Conservation (phyloP, 2,113 vertebrate genomes). For the Empidonax traillii region DNA sequence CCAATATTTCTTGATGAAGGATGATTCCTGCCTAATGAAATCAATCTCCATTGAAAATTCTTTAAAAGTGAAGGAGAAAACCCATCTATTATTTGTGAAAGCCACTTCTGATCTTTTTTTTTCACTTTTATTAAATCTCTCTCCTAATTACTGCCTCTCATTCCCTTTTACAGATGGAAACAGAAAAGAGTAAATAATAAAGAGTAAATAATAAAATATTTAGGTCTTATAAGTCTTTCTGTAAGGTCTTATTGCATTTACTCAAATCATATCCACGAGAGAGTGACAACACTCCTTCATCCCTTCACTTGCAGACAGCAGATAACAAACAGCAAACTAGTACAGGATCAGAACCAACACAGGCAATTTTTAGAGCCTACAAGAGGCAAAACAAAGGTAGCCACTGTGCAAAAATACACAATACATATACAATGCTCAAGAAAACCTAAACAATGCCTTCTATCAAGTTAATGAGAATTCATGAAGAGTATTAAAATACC, state of each 20-base stretch:
- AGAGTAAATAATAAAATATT: neutral
- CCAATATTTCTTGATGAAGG: neutral
- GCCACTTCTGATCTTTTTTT: neutral
- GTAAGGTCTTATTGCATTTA: neutral
- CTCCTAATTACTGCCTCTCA: neutral
- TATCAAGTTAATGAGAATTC: neutral
- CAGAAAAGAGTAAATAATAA: neutral
- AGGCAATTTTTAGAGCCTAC: neutral
- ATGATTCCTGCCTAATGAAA: neutral
- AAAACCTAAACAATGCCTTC: neutral
- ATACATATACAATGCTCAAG: accelerated
- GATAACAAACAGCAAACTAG: neutral
- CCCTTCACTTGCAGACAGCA: neutral
- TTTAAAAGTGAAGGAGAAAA: neutral
- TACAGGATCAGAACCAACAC: neutral
- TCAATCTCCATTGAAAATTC: neutral
- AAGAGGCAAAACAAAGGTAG: neutral
- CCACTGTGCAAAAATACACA: neutral
- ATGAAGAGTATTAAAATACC: neutral
- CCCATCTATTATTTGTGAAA: neutral
- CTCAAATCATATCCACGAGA: neutral
- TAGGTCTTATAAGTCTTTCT: neutral
- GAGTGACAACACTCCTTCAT: neutral
- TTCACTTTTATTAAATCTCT: neutral
- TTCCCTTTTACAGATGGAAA: neutral